A percentile compares a stretch with the other conserved stretches of the same genome.
These are phyloP conservation scores for Brachionichthys hirsutus DNA, from an alignment of 2,113 vertebrate species.

Conservation along the genomic window DNA sequence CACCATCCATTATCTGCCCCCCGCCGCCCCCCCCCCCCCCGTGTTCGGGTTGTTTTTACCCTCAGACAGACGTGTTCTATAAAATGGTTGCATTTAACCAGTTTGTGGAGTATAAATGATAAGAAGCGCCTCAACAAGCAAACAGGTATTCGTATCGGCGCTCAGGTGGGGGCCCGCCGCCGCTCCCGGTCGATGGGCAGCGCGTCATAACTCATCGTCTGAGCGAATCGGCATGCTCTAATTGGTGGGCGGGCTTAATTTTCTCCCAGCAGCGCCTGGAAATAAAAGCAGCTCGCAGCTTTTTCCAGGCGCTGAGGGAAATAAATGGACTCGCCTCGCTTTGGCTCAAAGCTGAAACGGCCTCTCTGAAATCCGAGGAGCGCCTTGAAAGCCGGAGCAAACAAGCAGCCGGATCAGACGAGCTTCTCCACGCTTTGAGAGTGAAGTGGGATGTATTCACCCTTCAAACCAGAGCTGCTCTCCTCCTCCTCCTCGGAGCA, in stretches of 20 bases:
- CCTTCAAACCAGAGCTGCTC: slow-evolving; percentile 32
- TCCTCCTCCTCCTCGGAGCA: slow-evolving; percentile 5
- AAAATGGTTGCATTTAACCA: slow-evolving; percentile 32
- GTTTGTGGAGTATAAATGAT: slow-evolving; percentile 36
- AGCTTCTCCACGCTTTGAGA: slow-evolving; percentile 37
- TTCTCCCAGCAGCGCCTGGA: slow-evolving; percentile 51
- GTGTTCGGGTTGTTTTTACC: background rate
- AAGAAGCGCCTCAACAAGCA: background rate
- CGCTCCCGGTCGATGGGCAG: slow-evolving; percentile 52
- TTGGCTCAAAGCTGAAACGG: slow-evolving; percentile 58
- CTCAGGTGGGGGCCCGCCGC: slow-evolving; percentile 37
- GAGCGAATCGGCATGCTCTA: slow-evolving; percentile 58
- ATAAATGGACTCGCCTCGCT: slow-evolving; percentile 39
- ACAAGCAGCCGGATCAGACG: slow-evolving; percentile 32
- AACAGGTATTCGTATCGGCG: slow-evolving; percentile 11
- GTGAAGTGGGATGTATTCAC: slow-evolving; percentile 31
- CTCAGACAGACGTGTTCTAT: background rate
- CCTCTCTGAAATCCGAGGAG: slow-evolving; percentile 56
- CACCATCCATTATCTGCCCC: slow-evolving; percentile 47
- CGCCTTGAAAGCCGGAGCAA: slow-evolving; percentile 46
- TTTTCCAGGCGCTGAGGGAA: slow-evolving; percentile 19
- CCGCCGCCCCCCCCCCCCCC: background rate
- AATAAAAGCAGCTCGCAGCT: slow-evolving; percentile 39
- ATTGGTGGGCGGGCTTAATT: slow-evolving; percentile 65
- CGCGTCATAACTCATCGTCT: slow-evolving; percentile 74